Conservation (phyloP, 2,113 vertebrate genomes). For the Semicossyphus pulcher region DNA sequence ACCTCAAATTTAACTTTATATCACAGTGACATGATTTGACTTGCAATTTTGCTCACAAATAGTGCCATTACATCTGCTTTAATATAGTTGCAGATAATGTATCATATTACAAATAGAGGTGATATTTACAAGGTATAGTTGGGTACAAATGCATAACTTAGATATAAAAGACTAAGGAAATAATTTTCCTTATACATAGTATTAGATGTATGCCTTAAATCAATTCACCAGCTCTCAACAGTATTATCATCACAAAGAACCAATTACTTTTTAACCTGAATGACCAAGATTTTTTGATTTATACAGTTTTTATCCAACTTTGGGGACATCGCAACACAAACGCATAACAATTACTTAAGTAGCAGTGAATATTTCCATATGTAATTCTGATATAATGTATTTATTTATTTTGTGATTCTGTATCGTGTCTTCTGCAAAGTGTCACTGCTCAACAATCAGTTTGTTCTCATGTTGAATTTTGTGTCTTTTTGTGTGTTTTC, state of each 20-base stretch:
- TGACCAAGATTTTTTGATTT: slow-evolving; percentile 14
- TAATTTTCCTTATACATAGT: slow-evolving; percentile 18
- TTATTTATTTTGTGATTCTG: slow-evolving; percentile 77
- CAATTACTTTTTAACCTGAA: slow-evolving; percentile 4
- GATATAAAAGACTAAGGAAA: slow-evolving; percentile 15
- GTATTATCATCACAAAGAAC: slow-evolving; percentile 4
- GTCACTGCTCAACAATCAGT: slow-evolving; percentile 45
- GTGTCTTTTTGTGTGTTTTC: slow-evolving; percentile 38
- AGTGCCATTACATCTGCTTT: not conserved
- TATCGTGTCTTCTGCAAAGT: slow-evolving; percentile 37
- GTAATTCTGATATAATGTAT: slow-evolving; percentile 63
- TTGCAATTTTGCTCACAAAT: slow-evolving; percentile 1
- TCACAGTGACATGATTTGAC: not conserved
- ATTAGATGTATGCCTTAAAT: slow-evolving; percentile 26
- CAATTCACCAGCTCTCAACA: slow-evolving; percentile 32
- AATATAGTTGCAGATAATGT: not conserved
- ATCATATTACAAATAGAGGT: not conserved
- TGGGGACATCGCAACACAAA: slow-evolving; percentile 1
- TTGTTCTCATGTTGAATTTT: slow-evolving; percentile 25
- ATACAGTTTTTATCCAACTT: slow-evolving; percentile 22
- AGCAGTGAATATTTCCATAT: slow-evolving; percentile 37
- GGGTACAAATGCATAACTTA: not conserved
- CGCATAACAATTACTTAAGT: slow-evolving; percentile 10
- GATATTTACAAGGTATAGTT: slow-evolving; percentile 4
- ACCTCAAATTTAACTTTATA: too few species aligned